Evolutionary conservation across 2,888 invertebrate genomes (phyloP).

Genomic region (Antheraea assamensis): DNA sequence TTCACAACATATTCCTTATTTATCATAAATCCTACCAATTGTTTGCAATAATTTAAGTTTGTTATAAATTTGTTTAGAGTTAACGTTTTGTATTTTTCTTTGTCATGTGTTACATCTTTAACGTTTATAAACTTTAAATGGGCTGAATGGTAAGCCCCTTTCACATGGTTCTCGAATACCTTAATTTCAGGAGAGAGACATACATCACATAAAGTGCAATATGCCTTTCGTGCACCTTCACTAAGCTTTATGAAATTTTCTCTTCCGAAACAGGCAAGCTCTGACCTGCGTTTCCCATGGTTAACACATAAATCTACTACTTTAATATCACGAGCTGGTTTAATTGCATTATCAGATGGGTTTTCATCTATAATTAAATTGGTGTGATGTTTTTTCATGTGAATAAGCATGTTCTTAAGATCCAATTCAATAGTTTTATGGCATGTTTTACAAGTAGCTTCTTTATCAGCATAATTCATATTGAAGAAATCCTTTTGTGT

Average conservation of each 20-base stretch:
- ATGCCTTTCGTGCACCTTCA: constrained; percentile 51
- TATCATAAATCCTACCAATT: constrained; percentile 37
- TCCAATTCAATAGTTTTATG: constrained; percentile 28
- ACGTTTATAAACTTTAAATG: constrained; percentile 47
- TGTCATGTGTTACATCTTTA: constrained; percentile 25
- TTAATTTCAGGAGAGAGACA: constrained; percentile 45
- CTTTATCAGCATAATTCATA: constrained; percentile 38
- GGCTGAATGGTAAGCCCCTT: constrained; percentile 48
- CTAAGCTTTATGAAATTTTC: constrained; percentile 54
- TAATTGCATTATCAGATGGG: neutral
- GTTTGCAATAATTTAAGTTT: constrained; percentile 24
- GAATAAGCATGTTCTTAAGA: constrained; percentile 23
- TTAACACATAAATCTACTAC: constrained; percentile 21
- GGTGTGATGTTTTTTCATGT: constrained; percentile 29
- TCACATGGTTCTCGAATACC: constrained; percentile 48
- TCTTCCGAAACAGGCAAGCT: constrained; percentile 51
- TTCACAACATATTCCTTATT: constrained; percentile 38
- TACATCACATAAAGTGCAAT: constrained; percentile 54
- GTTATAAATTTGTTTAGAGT: constrained; percentile 15
- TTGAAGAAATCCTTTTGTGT: constrained; percentile 35
- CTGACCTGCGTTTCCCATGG: constrained; percentile 49
- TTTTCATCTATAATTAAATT: neutral
- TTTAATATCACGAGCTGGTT: constrained; percentile 15
- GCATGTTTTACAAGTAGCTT: constrained; percentile 51
- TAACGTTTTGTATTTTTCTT: constrained; percentile 12